Evolutionary conservation across 2,113 vertebrate genomes (phyloP).

Genomic region (Scortum barcoo): DNA sequence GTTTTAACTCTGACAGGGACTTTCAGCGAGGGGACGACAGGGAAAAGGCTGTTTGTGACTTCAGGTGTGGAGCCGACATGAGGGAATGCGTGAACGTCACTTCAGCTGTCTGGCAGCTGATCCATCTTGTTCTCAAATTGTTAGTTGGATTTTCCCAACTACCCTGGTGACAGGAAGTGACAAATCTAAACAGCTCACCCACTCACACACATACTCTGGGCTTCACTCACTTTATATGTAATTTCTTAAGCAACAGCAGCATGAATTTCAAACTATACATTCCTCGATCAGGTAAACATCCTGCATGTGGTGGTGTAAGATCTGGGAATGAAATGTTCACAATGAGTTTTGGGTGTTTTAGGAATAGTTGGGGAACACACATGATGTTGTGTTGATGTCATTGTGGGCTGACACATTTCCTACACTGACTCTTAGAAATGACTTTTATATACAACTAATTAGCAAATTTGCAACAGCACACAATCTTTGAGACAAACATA

Average conservation of each 20-base stretch:
- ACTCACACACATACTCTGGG: background rate
- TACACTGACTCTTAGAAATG: too few relatives aligned
- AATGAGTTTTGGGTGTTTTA: too few relatives aligned
- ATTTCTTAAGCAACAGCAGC: fast-evolving
- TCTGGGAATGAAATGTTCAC: too few relatives aligned
- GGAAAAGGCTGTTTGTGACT: background rate
- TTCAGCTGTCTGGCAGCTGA: background rate
- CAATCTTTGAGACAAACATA: too few relatives aligned
- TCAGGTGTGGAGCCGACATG: background rate
- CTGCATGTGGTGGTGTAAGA: background rate
- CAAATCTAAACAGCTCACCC: background rate
- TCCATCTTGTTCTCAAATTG: too few relatives aligned
- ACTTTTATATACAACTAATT: too few relatives aligned
- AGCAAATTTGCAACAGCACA: too few relatives aligned
- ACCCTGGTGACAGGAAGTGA: slow-evolving; percentile 18
- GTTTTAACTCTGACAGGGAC: background rate
- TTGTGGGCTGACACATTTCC: too few relatives aligned
- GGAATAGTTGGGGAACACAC: too few relatives aligned
- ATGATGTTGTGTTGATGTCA: too few relatives aligned
- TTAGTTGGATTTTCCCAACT: slow-evolving; percentile 21
- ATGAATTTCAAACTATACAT: too few relatives aligned
- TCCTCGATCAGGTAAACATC: background rate
- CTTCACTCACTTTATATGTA: background rate
- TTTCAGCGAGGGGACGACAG: background rate
- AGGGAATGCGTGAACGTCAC: too few relatives aligned